These are phyloP conservation scores for Microplitis demolitor DNA, from an alignment of 1,140 invertebrate species.

Conservation along the genomic window DNA sequence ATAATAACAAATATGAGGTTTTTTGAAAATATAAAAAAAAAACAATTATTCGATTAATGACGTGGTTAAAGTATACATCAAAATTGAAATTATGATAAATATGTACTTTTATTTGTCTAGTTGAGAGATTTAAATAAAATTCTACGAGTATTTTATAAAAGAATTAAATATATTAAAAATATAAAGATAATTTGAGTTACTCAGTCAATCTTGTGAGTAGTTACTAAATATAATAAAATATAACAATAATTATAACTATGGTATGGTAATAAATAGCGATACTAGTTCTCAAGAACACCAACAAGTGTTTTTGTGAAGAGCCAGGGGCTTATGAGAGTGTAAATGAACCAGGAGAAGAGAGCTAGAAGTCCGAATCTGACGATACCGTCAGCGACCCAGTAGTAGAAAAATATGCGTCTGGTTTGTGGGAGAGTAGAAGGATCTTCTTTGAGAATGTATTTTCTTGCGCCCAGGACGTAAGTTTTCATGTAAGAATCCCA, in stretches of 20 bases:
- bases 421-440: slow-evolving; percentile 75
- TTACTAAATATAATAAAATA: neutral
- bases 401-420: slow-evolving; percentile 56
- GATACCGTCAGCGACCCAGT: slow-evolving; percentile 46
- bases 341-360: slow-evolving; percentile 44
- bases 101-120: no score
- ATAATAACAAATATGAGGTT: no score
- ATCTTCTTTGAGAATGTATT: slow-evolving; percentile 78
- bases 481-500: slow-evolving; percentile 73
- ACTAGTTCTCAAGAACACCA: slow-evolving; percentile 1
- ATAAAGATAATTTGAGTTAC: neutral
- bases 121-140: no score
- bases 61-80: no score
- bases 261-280: no score
- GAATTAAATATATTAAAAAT: neutral
- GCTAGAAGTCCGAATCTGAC: slow-evolving; percentile 39
- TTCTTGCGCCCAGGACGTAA: slow-evolving; percentile 75
- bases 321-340: slow-evolving; percentile 30
- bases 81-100: no score
- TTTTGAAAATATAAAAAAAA: no score
- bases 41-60: no score
- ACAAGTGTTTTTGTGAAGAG: neutral
- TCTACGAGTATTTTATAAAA: no score
- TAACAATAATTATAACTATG: neutral
- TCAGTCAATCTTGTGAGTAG: neutral